Percentiles rank a stretch among this genome's conserved stretches.
These are phyloP conservation scores for Lampropteryx suffumata DNA, from an alignment of 2,888 invertebrate genomes.

Conservation along the genomic window DNA sequence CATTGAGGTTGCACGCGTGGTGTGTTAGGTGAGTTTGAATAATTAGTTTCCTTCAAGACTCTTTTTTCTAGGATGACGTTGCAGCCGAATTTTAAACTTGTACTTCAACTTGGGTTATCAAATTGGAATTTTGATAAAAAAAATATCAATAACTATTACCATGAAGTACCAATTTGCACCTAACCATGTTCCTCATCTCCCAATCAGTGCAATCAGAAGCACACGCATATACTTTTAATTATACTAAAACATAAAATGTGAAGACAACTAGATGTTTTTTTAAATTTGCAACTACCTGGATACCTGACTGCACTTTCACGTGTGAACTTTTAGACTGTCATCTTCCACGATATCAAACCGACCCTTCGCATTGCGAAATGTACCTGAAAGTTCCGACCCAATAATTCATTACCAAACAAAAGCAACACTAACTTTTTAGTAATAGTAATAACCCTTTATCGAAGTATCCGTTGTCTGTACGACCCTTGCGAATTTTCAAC, in stretches of 20 bases:
- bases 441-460: constrained; percentile 80
- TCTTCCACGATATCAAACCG: constrained; percentile 64
- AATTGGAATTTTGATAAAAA: too few species aligned
- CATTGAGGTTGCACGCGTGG: constrained; percentile 63
- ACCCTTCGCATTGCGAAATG: constrained; percentile 79
- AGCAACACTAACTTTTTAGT: constrained; percentile 73
- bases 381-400: constrained; percentile 81
- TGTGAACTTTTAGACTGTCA: constrained; percentile 75
- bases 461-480: constrained; percentile 59
- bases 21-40: constrained; percentile 46
- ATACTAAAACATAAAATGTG: too few species aligned
- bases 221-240: too few species aligned
- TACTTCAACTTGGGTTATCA: constrained; percentile 2
- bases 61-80: too few species aligned
- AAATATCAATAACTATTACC: too few species aligned
- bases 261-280: background rate
- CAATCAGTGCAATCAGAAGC: background rate
- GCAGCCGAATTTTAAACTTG: constrained; percentile 12
- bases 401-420: constrained; percentile 82
- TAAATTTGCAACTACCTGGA: constrained; percentile 7
- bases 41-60: constrained; percentile 36
- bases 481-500: constrained; percentile 78
- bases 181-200: too few species aligned
- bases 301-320: constrained; percentile 73
- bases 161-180: too few species aligned